Percentiles rank a stretch among this genome's conserved stretches.
phyloP scores from a whole-genome alignment of 2,797 vertebrate species.

The Petrocephalus sullivani region DNA sequence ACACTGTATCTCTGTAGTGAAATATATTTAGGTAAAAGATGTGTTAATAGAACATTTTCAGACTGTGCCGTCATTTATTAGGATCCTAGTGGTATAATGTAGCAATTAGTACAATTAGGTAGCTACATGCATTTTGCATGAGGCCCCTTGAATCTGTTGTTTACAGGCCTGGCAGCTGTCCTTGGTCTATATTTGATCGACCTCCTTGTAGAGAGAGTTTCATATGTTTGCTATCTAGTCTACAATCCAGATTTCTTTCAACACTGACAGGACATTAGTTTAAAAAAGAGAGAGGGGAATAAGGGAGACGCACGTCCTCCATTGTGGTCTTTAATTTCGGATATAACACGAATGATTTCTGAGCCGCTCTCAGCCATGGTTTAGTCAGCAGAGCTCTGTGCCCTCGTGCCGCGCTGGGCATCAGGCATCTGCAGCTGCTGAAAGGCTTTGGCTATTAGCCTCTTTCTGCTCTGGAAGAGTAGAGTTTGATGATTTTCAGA shows the following conservation, averaged over 20 bases:
- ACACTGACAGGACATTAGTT: not conserved
- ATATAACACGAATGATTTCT: not conserved
- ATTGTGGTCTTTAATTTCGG: not conserved
- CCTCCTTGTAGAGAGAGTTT: not conserved
- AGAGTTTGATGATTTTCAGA: not conserved
- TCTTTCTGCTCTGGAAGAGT: not conserved
- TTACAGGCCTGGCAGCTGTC: not conserved
- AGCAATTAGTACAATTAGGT: not conserved
- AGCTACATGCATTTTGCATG: not conserved
- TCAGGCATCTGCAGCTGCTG: not conserved
- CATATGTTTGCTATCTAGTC: constrained; percentile 5
- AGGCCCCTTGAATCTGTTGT: not conserved
- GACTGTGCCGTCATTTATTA: not conserved
- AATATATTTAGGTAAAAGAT: not conserved
- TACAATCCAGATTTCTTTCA: constrained; percentile 1
- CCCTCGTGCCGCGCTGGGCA: not conserved
- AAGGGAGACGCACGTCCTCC: not conserved
- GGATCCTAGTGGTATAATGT: not conserved
- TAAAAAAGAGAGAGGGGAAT: not conserved
- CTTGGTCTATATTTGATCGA: not conserved
- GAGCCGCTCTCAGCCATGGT: not conserved
- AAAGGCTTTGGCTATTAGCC: not conserved
- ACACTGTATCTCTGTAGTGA: not conserved
- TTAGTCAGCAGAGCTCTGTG: not conserved
- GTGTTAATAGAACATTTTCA: not conserved